These are phyloP conservation scores for Gymnothorax javanicus DNA, from an alignment of 2,797 vertebrate species.

Conservation along the genomic window DNA sequence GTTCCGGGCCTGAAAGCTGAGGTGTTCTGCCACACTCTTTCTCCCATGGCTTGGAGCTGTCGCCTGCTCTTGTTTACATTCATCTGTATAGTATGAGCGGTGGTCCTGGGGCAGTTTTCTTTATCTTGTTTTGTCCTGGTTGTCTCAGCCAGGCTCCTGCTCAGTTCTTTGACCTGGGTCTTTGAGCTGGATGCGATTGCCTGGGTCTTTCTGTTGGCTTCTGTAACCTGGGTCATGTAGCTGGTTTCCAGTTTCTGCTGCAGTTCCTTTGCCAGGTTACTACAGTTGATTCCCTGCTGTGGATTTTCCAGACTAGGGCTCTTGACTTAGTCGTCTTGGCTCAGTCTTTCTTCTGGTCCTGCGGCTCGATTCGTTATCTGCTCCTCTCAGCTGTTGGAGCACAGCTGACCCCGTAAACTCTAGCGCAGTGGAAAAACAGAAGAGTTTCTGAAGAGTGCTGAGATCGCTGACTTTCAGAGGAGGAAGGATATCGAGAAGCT, in stretches of 20 bases:
- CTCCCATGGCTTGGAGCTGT: neutral
- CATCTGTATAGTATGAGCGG: neutral
- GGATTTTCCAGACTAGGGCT: neutral
- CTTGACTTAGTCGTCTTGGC: neutral
- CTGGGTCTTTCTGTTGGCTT: neutral
- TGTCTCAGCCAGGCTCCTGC: neutral
- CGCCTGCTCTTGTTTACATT: neutral
- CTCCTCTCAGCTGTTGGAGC: neutral
- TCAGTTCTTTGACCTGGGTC: neutral
- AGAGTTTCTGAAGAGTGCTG: neutral
- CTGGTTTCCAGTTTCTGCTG: too few species aligned
- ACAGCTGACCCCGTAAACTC: neutral
- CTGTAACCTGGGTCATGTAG: neutral
- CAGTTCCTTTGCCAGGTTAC: neutral
- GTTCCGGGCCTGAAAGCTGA: constrained; percentile 25
- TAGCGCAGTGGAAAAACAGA: neutral
- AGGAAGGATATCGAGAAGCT: neutral
- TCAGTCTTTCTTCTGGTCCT: neutral
- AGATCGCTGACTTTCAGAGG: neutral
- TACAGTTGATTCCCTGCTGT: neutral
- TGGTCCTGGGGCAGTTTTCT: neutral
- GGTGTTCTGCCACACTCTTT: neutral
- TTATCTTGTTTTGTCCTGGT: neutral
- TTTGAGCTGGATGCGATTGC: neutral
- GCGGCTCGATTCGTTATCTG: neutral